These are phyloP conservation scores for Drosophila algonquin DNA, from an alignment of 2,888 invertebrate genomes.

Conservation along the genomic window DNA sequence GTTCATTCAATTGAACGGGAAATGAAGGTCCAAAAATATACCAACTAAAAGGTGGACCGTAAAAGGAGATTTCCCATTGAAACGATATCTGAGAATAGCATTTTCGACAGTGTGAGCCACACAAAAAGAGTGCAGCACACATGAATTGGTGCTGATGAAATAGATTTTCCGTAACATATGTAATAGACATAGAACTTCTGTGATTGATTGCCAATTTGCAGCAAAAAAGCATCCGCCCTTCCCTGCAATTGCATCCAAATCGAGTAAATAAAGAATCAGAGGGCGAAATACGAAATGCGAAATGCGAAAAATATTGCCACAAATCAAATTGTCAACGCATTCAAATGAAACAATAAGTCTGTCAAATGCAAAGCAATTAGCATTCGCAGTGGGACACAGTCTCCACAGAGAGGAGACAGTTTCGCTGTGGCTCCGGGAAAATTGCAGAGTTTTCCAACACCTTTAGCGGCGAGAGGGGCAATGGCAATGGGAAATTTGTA, in stretches of 20 bases:
- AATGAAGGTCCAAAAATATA: not conserved
- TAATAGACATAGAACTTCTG: constrained; percentile 38
- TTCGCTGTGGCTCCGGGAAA: not conserved
- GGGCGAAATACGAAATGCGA: not conserved
- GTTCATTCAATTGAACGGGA: not conserved
- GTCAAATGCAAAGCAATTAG: constrained; percentile 36
- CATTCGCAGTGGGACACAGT: not conserved
- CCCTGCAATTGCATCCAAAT: not conserved
- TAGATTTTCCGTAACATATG: constrained; percentile 40
- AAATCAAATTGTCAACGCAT: constrained; percentile 66
- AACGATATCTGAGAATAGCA: too few species aligned
- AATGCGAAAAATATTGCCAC: constrained; percentile 56
- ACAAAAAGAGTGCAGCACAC: not conserved
- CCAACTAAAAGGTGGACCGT: not conserved
- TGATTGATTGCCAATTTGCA: constrained; percentile 42
- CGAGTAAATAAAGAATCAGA: not conserved
- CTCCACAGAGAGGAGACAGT: not conserved
- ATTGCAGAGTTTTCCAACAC: constrained; percentile 12
- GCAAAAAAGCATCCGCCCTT: not conserved
- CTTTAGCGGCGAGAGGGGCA: constrained; percentile 3
- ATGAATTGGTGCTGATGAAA: constrained; percentile 20
- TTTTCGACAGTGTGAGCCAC: too few species aligned
- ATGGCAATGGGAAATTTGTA: constrained; percentile 11
- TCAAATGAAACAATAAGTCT: constrained; percentile 24
- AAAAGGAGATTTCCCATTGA: not conserved